phyloP scores from a whole-genome alignment of 2,797 vertebrate species.

The Gila robusta region DNA sequence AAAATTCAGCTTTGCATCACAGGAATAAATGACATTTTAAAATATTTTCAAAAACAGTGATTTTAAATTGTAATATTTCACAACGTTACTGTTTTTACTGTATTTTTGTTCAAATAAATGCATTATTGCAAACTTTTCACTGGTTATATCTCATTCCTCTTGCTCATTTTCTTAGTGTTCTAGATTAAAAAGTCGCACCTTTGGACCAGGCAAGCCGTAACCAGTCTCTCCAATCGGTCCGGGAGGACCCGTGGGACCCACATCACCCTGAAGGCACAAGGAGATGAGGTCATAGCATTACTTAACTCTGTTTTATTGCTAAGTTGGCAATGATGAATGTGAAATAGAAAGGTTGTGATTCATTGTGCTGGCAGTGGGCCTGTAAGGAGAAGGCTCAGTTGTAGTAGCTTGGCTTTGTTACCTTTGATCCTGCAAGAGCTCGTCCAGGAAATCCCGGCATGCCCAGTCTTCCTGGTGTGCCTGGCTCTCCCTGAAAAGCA shows the following conservation, averaged over 20 bases:
- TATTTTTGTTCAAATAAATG: neutral
- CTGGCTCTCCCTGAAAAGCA: conserved; percentile 86
- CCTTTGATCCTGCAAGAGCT: conserved; percentile 88
- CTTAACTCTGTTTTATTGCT: conserved; percentile 23
- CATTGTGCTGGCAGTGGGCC: conserved; percentile 42
- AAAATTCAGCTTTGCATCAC: neutral
- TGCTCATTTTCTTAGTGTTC: neutral
- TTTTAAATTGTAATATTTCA: neutral
- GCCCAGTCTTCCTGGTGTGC: conserved; percentile 83
- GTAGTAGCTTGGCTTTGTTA: conserved; percentile 68
- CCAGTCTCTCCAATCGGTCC: conserved; percentile 89
- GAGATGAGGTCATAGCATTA: conserved; percentile 52
- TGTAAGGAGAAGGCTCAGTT: conserved; percentile 48
- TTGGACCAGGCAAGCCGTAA: conserved; percentile 88
- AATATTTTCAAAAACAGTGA: neutral
- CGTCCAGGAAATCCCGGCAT: conserved; percentile 86
- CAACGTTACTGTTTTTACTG: neutral
- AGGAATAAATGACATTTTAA: neutral
- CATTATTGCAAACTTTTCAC: neutral
- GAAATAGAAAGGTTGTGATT: conserved; percentile 47
- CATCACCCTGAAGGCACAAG: conserved; percentile 82
- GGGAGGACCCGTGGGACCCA: conserved; percentile 81
- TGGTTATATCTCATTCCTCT: neutral
- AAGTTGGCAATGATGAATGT: conserved; percentile 41
- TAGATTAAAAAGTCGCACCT: conserved; percentile 74